Evolutionary conservation across 1,140 invertebrate genomes (phyloP), one percentile per base, ranked within the genome.

Genomic region (Chrysoperla carnea): DNA sequence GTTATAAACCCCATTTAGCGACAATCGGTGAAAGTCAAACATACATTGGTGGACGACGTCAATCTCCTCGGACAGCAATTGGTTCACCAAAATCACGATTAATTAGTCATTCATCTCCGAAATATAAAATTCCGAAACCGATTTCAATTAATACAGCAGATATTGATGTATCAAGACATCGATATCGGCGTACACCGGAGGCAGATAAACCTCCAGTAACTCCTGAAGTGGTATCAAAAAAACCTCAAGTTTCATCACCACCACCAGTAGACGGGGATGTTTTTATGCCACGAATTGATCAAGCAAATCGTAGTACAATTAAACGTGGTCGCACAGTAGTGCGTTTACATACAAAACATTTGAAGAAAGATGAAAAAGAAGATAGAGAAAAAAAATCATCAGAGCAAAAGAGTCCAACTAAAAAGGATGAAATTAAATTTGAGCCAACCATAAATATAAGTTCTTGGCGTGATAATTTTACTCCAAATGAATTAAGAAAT

Each of bases 101-200:
- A 39, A 44, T 46, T 13, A 50, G 47, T 37, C 57, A 52, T 39
- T 45, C 45, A n/a, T 51, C 55, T 35, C 53, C 66, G 15, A 57
- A 66, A 11, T 66, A 60, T 45, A 68, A 67, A 48, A 61, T 70
- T 23, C 57, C 68, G 2, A 64, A 70, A 36, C 76, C 76, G 6
- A 69, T 78, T 12, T 66, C 68, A 45, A 82, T 85, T 28, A 81
- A 85, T 53, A 85, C 83, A 5, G 78, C 81, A 2, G 80, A 85
- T 53, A 87, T 87, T 48, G 83, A 87, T 57, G 81, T 87, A 1
- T 79, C 79, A 0, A 63, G 72, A 36, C 73, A 75, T 55, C 68
- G 62, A 49, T 72, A 73, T 50, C 59, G 64, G 52, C 12, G 11
- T 52, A 50, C 33, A 55, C 54, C 1, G 42, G 56, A 2, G 54